Evolutionary conservation across 2,113 vertebrate species (phyloP).

Genomic region (Alouatta palliata): DNA sequence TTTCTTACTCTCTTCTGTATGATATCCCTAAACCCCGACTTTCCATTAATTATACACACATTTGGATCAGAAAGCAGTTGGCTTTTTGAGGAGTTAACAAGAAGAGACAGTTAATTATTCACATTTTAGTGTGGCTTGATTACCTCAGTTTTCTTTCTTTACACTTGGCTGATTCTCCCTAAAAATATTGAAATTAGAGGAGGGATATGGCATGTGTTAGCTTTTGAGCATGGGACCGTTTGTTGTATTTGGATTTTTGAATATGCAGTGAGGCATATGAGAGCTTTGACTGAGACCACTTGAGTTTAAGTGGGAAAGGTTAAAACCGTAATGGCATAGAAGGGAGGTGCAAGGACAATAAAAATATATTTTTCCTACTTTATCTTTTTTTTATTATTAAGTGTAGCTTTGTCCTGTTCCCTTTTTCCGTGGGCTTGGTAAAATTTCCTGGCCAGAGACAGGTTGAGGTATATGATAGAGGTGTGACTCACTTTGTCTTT

Average conservation of each 20-base stretch:
- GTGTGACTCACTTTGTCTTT: not conserved
- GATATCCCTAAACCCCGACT: not conserved
- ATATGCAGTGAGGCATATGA: not conserved
- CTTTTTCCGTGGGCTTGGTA: not conserved
- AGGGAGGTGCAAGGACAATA: not conserved
- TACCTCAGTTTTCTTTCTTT: conserved; percentile 10
- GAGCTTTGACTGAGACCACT: not conserved
- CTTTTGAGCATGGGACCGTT: not conserved
- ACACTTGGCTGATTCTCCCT: not conserved
- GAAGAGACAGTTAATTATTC: conserved; percentile 20
- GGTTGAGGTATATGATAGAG: not conserved
- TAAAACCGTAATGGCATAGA: not conserved
- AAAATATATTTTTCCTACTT: not conserved
- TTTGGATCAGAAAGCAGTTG: conserved; percentile 11
- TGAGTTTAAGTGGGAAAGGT: not conserved
- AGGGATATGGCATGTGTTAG: not conserved
- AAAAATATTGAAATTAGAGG: not conserved
- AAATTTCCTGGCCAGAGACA: conserved; percentile 13
- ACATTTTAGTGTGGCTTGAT: not conserved
- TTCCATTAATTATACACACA: not conserved
- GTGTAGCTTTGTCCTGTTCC: not conserved
- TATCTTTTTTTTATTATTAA: not conserved
- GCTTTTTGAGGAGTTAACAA: not conserved
- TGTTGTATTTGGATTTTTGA: not conserved
- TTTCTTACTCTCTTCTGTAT: not conserved